Percentiles rank a stretch among this genome's conserved stretches.
phyloP scores from a whole-genome alignment of 92 coral and sea anemone genomes.

The Nematostella vectensis region DNA sequence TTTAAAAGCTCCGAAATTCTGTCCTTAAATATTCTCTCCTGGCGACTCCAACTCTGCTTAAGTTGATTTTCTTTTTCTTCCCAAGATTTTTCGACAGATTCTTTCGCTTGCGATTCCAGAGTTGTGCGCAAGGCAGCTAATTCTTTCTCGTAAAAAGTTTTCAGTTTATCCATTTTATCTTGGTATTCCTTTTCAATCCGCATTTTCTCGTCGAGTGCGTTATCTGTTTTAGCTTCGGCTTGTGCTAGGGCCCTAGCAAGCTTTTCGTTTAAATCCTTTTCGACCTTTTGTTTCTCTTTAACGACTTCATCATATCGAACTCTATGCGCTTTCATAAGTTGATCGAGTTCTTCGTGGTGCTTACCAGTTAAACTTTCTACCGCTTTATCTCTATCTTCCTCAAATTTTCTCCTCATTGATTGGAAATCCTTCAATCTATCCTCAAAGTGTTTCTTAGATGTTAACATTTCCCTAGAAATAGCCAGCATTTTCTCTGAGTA shows the following conservation, averaged over 20 bases:
- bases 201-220: conserved; percentile 62
- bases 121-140: conserved; percentile 58
- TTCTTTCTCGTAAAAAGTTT: conserved; percentile 84
- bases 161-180: conserved; percentile 73
- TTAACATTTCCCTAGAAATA: conserved; percentile 68
- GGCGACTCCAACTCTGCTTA: conserved; percentile 63
- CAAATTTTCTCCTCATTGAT: conserved; percentile 55
- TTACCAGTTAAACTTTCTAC: conserved; percentile 55
- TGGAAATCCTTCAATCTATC: conserved; percentile 79
- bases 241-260: conserved; percentile 40
- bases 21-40: conserved; percentile 85
- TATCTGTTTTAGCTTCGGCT: conserved; percentile 36
- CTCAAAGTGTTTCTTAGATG: conserved; percentile 76
- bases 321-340: conserved; percentile 95
- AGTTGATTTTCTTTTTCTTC: conserved; percentile 65
- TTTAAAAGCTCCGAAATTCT: conserved; percentile 81
- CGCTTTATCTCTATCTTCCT: conserved; percentile 78
- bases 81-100: conserved; percentile 39
- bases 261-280: conserved; percentile 53
- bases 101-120: conserved; percentile 40
- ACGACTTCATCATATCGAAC: conserved; percentile 88
- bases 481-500: conserved; percentile 57
- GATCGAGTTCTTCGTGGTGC: conserved; percentile 90
- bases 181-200: conserved; percentile 75
- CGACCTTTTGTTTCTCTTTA: conserved; percentile 75